Base-by-base conservation (phyloP, 92 coral and sea anemone genomes). In the Zoanthus sociatus region DNA sequence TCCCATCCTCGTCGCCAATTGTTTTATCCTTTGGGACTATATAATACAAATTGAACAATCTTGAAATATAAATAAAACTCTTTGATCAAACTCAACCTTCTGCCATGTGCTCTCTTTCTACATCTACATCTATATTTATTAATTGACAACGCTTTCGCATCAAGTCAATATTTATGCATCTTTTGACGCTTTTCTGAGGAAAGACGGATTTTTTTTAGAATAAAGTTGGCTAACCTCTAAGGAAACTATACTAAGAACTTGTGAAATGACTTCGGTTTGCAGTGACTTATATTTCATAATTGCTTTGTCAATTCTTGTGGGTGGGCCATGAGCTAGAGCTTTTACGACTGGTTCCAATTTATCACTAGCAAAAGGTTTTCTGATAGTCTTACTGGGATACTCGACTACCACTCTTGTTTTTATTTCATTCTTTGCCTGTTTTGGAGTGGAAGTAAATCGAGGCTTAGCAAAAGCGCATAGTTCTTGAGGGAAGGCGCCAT, bases 301-400 rank as follows among this genome's bases (percentile, higher is more conserved):
- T 21, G 87, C 79, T 47, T 83, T 89, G 4, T 84, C 91, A 63
- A 89, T 89, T 75, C 91, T 82, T 73, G 82, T 33, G 26, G 26
- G 26, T 26, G 26, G 26, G 26, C 26, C 26, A 26, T 26, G 26
- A 26, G 21, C 92, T 46, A 89, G 54, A 58, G 92, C 85, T 46
- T 83, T 83, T 33, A 73, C 92, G 69, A 83, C 7, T 71, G 85
- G 76, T 83, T 83, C 88, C 83, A 76, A n/a, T n/a, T n/a, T 79
- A 60, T 89, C 88, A 47, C 83, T 75, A 61, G 84, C 18, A 16
- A 89, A 48, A 69, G 88, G 55, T 84, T 89, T 89, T 33, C 64
- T 74, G 68, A 83, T 79, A 42, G 92, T 89, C 60, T 76, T 89
- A 63, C 90, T 79, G 53, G 83, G 44, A 83, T 83, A 83, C 46